Percentiles rank a stretch among this genome's conserved stretches.
These are phyloP conservation scores for Habroteleia sp. DNA, from an alignment of 2,888 invertebrate genomes.

Conservation along the genomic window DNA sequence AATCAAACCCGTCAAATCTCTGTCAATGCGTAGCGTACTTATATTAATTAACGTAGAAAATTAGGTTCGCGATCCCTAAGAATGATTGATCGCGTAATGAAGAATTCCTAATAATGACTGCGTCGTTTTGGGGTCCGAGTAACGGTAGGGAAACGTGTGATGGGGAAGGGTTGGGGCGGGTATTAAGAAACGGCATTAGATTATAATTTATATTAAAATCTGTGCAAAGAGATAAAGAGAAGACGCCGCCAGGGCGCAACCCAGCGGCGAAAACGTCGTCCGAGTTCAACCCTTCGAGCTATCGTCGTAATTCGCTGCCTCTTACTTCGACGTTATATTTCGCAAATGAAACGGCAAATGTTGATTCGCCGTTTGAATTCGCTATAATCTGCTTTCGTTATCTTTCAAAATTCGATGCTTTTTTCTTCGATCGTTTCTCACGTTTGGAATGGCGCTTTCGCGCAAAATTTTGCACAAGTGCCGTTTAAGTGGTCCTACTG, in stretches of 20 bases:
- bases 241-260: conserved; percentile 63
- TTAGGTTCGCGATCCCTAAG: conserved; percentile 74
- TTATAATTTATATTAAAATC: conserved; percentile 81
- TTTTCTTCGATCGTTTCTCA: not conserved
- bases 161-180: conserved; percentile 68
- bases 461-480: conserved; percentile 3
- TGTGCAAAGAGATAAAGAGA: conserved; percentile 80
- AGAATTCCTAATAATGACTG: conserved; percentile 79
- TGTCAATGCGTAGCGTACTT: conserved; percentile 66
- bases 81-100: conserved; percentile 80
- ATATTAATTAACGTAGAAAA: conserved; percentile 79
- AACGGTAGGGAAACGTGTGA: conserved; percentile 61
- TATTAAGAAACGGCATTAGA: conserved; percentile 81
- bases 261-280: conserved; percentile 67
- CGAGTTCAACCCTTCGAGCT: conserved; percentile 74
- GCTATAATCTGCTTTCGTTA: conserved; percentile 1
- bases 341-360: conserved; percentile 41
- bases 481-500: conserved; percentile 70
- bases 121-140: conserved; percentile 69
- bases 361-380: conserved; percentile 21
- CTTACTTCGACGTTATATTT: conserved; percentile 46
- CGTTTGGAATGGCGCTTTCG: too few species aligned
- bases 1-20: conserved; percentile 52
- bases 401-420: not conserved
- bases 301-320: conserved; percentile 70